Evolutionary conservation across 2,797 vertebrate genomes (phyloP), one percentile per base, ranked within the genome.

Genomic region (Poeciliopsis presidionis): DNA sequence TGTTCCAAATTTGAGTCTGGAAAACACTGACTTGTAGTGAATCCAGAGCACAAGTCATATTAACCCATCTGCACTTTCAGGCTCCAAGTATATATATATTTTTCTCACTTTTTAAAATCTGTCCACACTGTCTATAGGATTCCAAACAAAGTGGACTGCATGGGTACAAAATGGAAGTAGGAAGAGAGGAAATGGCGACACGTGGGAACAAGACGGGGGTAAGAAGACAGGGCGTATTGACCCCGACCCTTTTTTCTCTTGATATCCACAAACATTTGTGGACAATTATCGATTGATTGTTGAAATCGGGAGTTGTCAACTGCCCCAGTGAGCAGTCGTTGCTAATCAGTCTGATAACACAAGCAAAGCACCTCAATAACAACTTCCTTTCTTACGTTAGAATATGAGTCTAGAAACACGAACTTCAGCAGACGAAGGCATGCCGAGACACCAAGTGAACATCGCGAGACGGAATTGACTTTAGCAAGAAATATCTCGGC

Each of bases 61-160:
- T 30, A 7, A 63, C 14, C 59, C 59, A 63, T 63, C 59, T 33
- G 4, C 59, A 63, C 30, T 36, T 63, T 61, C 28, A 61, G 13
- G 30, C 5, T 33, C 14, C 53, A 55, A n/a, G 16, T 55, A 55
- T 55, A 11, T 28, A 30, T 18, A 39, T 39, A 3, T 61, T 18
- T 16, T 61, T 33, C 59, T 63, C 28, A 63, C 30, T 16, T 63
- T 63, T 63, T 33, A 63, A 33, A 33, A 33, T 63, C 6, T 63
- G 59, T 63, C 59, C 59, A 63, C 28, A 63, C 28, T 33, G 59
- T 63, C 59, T 63, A 33, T 63, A 63, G 59, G 59, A 63, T 63
- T 63, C 59, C 59, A 33, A 63, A 36, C 28, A 63, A 33, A 63
- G 7, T 63, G 59, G 55, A 63, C 59, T 63, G 59, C 61, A 65